These are phyloP conservation scores for Acipenser transmontanus DNA, from an alignment of 2,797 vertebrate species.

Conservation along the genomic window DNA sequence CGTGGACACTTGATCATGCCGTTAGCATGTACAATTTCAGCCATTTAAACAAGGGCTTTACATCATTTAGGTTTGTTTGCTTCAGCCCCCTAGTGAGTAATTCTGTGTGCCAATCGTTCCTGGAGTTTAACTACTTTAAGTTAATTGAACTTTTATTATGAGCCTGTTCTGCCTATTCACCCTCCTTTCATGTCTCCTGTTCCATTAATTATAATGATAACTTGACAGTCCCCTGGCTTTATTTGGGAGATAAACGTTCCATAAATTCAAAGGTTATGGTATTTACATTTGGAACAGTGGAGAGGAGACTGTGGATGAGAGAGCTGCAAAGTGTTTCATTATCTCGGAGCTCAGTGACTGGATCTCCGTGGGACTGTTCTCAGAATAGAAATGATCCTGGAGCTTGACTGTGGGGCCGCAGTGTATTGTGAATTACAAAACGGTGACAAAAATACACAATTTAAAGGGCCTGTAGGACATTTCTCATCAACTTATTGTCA, in stretches of 20 bases:
- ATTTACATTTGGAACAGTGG: not conserved
- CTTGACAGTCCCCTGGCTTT: constrained; percentile 9
- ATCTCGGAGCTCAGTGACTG: constrained; percentile 6
- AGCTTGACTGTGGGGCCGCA: constrained; percentile 9
- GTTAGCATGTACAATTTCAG: too few relatives aligned
- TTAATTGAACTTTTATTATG: too few relatives aligned
- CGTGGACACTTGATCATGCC: too few relatives aligned
- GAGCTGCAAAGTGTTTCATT: constrained; percentile 14
- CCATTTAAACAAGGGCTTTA: too few relatives aligned
- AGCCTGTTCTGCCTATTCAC: not conserved
- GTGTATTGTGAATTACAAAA: constrained; percentile 5
- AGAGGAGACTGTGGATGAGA: not conserved
- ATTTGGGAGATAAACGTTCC: constrained; percentile 8
- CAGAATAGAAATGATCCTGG: constrained; percentile 6
- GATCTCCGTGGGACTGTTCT: constrained; percentile 11
- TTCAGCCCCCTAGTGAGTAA: too few relatives aligned
- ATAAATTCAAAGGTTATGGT: constrained; percentile 4
- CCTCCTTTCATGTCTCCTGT: constrained; percentile 12
- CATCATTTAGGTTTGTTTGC: too few relatives aligned
- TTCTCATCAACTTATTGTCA: too few relatives aligned
- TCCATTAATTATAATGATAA: constrained; percentile 1
- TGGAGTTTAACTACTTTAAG: too few relatives aligned
- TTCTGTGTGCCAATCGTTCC: too few relatives aligned
- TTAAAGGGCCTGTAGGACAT: not conserved
- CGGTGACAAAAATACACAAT: not conserved